Conservation (phyloP, 2,113 vertebrate genomes). For the Cyanoderma ruficeps region DNA sequence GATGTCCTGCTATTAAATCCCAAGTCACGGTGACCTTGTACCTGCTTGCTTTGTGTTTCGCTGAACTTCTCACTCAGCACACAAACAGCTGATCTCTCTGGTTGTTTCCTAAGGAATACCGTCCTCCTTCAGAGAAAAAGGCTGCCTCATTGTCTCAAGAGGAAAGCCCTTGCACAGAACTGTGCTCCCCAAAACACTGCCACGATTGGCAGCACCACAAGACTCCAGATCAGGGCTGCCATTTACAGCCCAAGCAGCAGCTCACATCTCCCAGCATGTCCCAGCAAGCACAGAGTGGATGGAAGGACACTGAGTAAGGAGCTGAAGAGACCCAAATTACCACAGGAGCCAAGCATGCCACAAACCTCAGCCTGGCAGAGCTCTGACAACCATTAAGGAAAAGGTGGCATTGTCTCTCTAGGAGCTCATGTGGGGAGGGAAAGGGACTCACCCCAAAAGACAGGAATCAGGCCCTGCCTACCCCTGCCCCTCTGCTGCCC, state of each 20-base stretch:
- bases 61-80: not conserved
- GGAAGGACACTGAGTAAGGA: not conserved
- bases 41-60: not conserved
- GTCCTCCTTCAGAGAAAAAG: not conserved
- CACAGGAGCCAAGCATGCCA: not conserved
- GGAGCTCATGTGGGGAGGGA: not conserved
- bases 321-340: not conserved
- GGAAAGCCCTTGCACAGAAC: not conserved
- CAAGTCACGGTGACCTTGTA: fast-evolving
- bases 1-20: not conserved
- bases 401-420: not conserved
- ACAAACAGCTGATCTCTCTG: not conserved
- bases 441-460: not conserved
- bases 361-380: not conserved
- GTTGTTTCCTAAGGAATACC: not conserved
- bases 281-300: not conserved
- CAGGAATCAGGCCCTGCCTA: not conserved
- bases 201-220: not conserved
- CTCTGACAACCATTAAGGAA: not conserved
- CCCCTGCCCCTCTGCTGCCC: not conserved
- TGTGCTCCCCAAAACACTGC: not conserved
- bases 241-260: not conserved
- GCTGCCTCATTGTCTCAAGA: not conserved
- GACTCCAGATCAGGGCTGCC: not conserved
- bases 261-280: not conserved